These are phyloP conservation scores for Vannuccia rotundouncinata DNA, from an alignment of 2,888 invertebrate species.

Conservation along the genomic window DNA sequence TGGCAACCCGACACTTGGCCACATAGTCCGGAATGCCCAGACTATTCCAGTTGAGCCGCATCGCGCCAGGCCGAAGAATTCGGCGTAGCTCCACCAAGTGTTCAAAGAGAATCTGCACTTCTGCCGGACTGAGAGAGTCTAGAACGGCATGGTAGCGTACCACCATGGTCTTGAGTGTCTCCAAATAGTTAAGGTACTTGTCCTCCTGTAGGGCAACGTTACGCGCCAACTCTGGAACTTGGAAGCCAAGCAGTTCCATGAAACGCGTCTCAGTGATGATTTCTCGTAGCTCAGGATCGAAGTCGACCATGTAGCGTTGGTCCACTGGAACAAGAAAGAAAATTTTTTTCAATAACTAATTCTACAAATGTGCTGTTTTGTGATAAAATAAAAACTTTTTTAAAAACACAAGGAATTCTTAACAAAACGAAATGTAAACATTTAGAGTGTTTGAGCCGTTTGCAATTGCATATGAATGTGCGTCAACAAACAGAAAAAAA, in stretches of 20 bases:
- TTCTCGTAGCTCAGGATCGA: conserved; percentile 56
- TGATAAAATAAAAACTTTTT: no score
- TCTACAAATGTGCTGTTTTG: no score
- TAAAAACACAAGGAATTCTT: no score
- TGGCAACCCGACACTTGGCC: conserved; percentile 60
- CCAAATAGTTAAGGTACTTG: conserved; percentile 55
- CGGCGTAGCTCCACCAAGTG: conserved; percentile 52
- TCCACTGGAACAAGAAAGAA: conserved; percentile 33
- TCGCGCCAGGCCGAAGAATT: conserved; percentile 67
- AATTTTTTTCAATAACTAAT: not conserved
- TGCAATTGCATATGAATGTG: no score
- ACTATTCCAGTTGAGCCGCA: conserved; percentile 77
- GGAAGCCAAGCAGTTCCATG: conserved; percentile 57
- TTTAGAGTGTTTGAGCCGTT: no score
- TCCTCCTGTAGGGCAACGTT: conserved; percentile 58
- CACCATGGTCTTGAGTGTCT: conserved; percentile 54
- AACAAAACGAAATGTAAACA: no score
- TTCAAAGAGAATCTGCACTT: conserved; percentile 60
- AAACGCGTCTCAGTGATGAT: conserved; percentile 58
- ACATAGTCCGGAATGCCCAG: conserved; percentile 72
- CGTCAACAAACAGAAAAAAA: no score
- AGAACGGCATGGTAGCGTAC: conserved; percentile 61
- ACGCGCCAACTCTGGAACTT: conserved; percentile 57
- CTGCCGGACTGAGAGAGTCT: conserved; percentile 65
- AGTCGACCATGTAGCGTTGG: conserved; percentile 54